Base-by-base conservation (phyloP, 1,140 invertebrate genomes). In the Eciton burchellii region DNA sequence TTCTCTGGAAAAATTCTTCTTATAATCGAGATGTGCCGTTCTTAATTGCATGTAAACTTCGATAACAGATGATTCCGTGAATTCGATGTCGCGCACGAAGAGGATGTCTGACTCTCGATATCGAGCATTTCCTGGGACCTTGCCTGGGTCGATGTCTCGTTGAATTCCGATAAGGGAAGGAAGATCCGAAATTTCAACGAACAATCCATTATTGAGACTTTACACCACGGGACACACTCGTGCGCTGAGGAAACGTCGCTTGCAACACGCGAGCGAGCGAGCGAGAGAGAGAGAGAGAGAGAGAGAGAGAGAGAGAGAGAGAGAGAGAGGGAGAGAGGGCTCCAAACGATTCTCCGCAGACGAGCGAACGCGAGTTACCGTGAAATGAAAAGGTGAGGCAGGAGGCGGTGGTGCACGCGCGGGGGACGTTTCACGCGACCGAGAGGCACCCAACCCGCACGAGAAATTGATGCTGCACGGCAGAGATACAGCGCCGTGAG, bases 341-440 rank as follows among this genome's bases (percentile, higher is more conserved):
- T 79, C 41, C 66, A 43, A 70, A 21, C 63, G 45, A 72, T 81
- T 81, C 77, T 52, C n/a, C 77, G 19, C 54, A 79, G 76, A 81
- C 12, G 56, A 52, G 29, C 77, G 43, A 49, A 43, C 9, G 77
- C 77, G n/a, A 71, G 77, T 59, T 71, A 54, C 60, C 62, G 35
- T 57, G 76, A 81, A 45, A 65, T 56, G 45, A 82, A 74, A 83
- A 88, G 84, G 41, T 79, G 74, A 79, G 52, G 12, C 41, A n/a
- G 45, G 26, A 76, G 45, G 43, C 21, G 24, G 1, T 16, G 1
- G 19, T n/a, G 24, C 41, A 77, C 47, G 19, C 21, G 49, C 12
- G 6, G 52, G 19, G 52, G 52, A 19, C 4, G 63, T 45, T 43
- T 19, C 35, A 29, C 21, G 47, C 35, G 47, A 19, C 49, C 21